Conservation (phyloP, 2,888 invertebrate genomes). For the Drosophila borborema region DNA sequence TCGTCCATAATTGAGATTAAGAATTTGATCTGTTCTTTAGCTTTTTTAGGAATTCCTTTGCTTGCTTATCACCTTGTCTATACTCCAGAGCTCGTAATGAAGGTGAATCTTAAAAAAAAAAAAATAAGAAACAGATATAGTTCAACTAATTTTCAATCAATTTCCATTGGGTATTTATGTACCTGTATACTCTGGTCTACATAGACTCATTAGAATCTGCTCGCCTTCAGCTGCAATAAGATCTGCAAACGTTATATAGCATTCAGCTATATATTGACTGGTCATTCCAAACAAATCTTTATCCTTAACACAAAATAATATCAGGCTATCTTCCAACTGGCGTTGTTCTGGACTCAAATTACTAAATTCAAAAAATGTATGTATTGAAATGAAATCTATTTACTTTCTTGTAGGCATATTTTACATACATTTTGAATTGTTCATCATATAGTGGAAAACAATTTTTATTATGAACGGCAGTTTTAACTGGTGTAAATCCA, state of each 20-base stretch:
- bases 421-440: slow-evolving; percentile 94
- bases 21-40: slow-evolving; percentile 88
- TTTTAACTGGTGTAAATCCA: slow-evolving; percentile 91
- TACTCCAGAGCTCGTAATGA: slow-evolving; percentile 90
- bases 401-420: background rate
- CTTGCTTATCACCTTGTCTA: slow-evolving; percentile 94
- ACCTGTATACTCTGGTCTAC: slow-evolving; percentile 90
- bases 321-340: slow-evolving; percentile 88
- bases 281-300: slow-evolving; percentile 96
- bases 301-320: slow-evolving; percentile 97
- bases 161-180: slow-evolving; percentile 58
- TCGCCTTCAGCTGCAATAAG: slow-evolving; percentile 89
- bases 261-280: slow-evolving; percentile 98
- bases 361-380: slow-evolving; percentile 38
- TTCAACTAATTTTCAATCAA: background rate
- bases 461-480: slow-evolving; percentile 96
- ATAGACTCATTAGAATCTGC: slow-evolving; percentile 90
- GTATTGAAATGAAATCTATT: background rate
- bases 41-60: slow-evolving; percentile 94
- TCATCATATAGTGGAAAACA: slow-evolving; percentile 98
- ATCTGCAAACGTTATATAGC: slow-evolving; percentile 93
- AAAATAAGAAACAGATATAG: background rate
- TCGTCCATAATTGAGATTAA: slow-evolving; percentile 24
- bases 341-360: slow-evolving; percentile 90
- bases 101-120: slow-evolving; percentile 67